Evolutionary conservation across 2,888 invertebrate species (phyloP), one percentile per base, ranked within the genome.

Genomic region (Xestia c-nigrum): DNA sequence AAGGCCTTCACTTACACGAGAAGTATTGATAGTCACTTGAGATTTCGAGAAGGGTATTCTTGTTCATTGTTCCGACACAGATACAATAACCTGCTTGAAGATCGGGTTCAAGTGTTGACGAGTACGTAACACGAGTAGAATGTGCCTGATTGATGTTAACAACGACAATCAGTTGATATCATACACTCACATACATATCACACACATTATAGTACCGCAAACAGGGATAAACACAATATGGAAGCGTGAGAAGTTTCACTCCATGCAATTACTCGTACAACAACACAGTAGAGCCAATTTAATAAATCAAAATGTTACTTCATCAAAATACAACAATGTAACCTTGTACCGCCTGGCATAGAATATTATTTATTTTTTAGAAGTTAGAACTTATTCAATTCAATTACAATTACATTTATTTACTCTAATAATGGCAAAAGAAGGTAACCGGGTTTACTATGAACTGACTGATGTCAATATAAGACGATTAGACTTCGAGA

Each of bases 41-140:
- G 43, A 46, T 57, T 21, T 43, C 19, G 19, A 16, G 50, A 24
- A 31, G 43, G 31, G n/a, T 24, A 7, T 50, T 24, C 14, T 40
- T 50, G 40, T 57, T 31, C n/a, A 77, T 57, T 78, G 52, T 52
- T 19, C 6, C 43, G 40, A 47, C 14, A 50, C 38, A 16, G 38
- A 38, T 46, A 74, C 55, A 74, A 24, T 55, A 38, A 31, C n/a
- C 31, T 47, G 21, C 12, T 50, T 73, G 3, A 52, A 64, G 50
- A 38, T 79, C 68, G 46, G 19, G 46, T 76, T 72, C 68, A 63
- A 55, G 76, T 63, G 50, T 0, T 47, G 40, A 64, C 24, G 12
- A 38, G 52, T 31, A 57, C n/a, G 74, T 78, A 71, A 74, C 14
- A 38, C n/a, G 55, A 72, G 31, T n/a, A 77, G 24, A 57, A 16